These are phyloP conservation scores for Sinohyriopsis cumingii DNA, from an alignment of 2,888 invertebrate species.

Conservation along the genomic window DNA sequence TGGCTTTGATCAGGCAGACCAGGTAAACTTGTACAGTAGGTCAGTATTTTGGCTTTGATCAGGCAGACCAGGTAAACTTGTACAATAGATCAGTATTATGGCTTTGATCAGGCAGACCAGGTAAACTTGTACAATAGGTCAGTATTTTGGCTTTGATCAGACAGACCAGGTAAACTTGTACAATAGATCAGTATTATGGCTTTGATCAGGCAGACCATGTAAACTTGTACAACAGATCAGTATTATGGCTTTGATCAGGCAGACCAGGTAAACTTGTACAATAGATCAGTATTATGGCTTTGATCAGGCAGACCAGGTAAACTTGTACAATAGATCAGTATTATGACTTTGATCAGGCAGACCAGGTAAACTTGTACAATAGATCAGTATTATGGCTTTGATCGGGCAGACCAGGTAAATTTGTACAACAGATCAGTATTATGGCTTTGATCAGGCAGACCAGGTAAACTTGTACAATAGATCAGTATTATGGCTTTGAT, in stretches of 20 bases:
- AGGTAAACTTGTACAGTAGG: slow-evolving; percentile 19
- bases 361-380: slow-evolving; percentile 26
- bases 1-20: slow-evolving; percentile 63
- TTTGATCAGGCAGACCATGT: slow-evolving; percentile 59
- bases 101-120: slow-evolving; percentile 63
- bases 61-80: slow-evolving; percentile 47
- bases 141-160: slow-evolving; percentile 59
- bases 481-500: slow-evolving; percentile 60
- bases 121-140: slow-evolving; percentile 11
- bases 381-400: slow-evolving; percentile 52
- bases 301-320: slow-evolving; percentile 59
- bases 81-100: slow-evolving; percentile 4
- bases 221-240: neutral
- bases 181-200: slow-evolving; percentile 42
- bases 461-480: slow-evolving; percentile 19
- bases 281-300: slow-evolving; percentile 44
- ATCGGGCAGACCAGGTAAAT: slow-evolving; percentile 54
- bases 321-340: neutral
- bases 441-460: slow-evolving; percentile 64
- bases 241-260: slow-evolving; percentile 65
- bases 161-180: slow-evolving; percentile 43
- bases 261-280: slow-evolving; percentile 37
- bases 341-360: slow-evolving; percentile 65
- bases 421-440: neutral
- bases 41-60: slow-evolving; percentile 58